Evolutionary conservation across 2,888 invertebrate species (phyloP).

Genomic region (Nomada fucata): DNA sequence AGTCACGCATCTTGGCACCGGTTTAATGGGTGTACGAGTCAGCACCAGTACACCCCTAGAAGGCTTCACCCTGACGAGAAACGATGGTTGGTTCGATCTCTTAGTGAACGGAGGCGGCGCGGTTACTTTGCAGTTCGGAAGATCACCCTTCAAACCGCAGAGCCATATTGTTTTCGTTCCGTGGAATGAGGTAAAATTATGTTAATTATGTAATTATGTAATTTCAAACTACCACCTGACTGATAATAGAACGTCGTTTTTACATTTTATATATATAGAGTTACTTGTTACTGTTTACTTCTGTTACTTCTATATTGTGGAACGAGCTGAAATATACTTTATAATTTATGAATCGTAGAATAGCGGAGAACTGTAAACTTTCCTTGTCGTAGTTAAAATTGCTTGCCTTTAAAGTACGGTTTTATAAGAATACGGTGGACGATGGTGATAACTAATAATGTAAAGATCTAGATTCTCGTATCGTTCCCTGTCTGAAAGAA

Average conservation of each 20-base stretch:
- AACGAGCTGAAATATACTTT: no score
- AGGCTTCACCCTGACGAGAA: slow-evolving; percentile 96
- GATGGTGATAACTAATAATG: no score
- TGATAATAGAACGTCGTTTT: not conserved
- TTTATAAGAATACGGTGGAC: no score
- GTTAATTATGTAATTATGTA: not conserved
- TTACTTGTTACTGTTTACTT: not conserved
- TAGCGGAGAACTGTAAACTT: no score
- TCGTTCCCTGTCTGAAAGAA: no score
- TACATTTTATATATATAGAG: not conserved
- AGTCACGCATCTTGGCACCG: slow-evolving; percentile 95
- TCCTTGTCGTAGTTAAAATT: no score
- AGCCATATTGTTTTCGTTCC: slow-evolving; percentile 96
- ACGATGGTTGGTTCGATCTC: slow-evolving; percentile 98
- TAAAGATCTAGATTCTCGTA: no score
- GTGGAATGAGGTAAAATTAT: slow-evolving; percentile 93
- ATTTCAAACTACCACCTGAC: no score
- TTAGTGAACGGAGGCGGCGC: slow-evolving; percentile 99
- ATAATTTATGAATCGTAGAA: no score
- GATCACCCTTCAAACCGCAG: slow-evolving; percentile 95
- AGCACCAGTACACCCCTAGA: slow-evolving; percentile 97
- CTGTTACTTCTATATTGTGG: not conserved
- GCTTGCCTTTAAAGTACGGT: no score
- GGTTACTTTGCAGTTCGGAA: slow-evolving; percentile 96
- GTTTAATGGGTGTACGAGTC: slow-evolving; percentile 97